phyloP scores from a whole-genome alignment of 2,888 invertebrate species.

The Drosophila cognata region DNA sequence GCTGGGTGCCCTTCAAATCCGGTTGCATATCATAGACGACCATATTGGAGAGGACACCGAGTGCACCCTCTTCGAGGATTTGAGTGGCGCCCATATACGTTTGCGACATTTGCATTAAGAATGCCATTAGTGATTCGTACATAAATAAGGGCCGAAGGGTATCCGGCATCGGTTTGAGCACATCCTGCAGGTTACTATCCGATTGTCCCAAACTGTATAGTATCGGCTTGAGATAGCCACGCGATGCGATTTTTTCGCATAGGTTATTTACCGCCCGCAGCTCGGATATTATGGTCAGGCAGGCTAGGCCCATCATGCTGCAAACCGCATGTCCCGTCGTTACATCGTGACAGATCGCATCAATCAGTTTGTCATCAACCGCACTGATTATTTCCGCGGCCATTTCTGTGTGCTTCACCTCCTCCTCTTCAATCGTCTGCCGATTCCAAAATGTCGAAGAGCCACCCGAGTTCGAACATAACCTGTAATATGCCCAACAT shows the following conservation, averaged over 20 bases:
- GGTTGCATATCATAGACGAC: slow-evolving; percentile 90
- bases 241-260: slow-evolving; percentile 87
- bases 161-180: slow-evolving; percentile 89
- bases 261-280: slow-evolving; percentile 90
- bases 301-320: slow-evolving; percentile 94
- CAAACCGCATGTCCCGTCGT: slow-evolving; percentile 95
- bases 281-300: slow-evolving; percentile 91
- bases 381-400: slow-evolving; percentile 88
- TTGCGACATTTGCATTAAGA: slow-evolving; percentile 90
- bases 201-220: slow-evolving; percentile 92
- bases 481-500: slow-evolving; percentile 83
- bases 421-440: slow-evolving; percentile 42
- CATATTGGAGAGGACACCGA: slow-evolving; percentile 89
- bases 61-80: slow-evolving; percentile 87
- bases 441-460: slow-evolving; percentile 86
- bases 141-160: slow-evolving; percentile 92
- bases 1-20: slow-evolving; percentile 86
- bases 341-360: slow-evolving; percentile 93
- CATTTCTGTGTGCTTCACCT: slow-evolving; percentile 71
- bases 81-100: slow-evolving; percentile 89
- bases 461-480: slow-evolving; percentile 89
- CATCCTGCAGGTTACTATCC: slow-evolving; percentile 87
- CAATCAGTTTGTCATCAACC: slow-evolving; percentile 93
- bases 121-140: slow-evolving; percentile 94
- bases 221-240: slow-evolving; percentile 92